Base-by-base conservation (phyloP, 2,797 vertebrate genomes). In the Linurgus olivaceus region DNA sequence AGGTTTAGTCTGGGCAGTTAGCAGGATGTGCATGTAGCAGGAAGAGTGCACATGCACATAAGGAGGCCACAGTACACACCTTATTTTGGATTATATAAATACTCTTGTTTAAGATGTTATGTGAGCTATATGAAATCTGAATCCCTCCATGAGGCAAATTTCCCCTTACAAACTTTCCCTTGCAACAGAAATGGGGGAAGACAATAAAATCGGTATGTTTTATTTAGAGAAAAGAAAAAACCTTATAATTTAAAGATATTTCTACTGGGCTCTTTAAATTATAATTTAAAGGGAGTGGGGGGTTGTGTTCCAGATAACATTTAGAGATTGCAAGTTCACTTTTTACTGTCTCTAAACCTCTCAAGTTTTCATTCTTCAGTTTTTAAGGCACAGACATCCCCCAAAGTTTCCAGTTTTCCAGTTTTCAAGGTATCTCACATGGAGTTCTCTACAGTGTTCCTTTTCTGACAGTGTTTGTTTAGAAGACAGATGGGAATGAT, bases 391-490 rank as follows among this genome's bases (percentile, higher is more conserved):
- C 9, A 74, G 10, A 15, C 19, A 58, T 76, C 12, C 55, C 66
- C 73, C 8, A 14, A 94, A 88, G 38, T 37, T 38, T 70, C 58
- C 16, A 83, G 90, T 95, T 75, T 52, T 7, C n/a, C 8, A 9
- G 4, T 81, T 90, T 96, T 95, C 79, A 97, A 96, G 94, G 59
- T 19, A 35, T 77, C 38, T 44, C 9, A 29, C 68, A 80, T 11
- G 83, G 92, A 89, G 65, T 87, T 93, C 54, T 94, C 80, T 79
- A 88, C 17, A 26, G 68, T 84, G 96, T 97, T 90, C 38, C n/a
- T 86, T 88, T 86, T 68, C 70, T 95, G 42, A 71, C 58, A 37
- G 10, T 68, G 26, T 87, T 96, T 94, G 70, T 96, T 96, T 91
- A 86, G 76, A 93, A 86, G 48, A 83, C 28, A 79, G 47, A 66